Percentiles rank a stretch among this genome's conserved stretches.
phyloP scores from a whole-genome alignment of 2,113 vertebrate species.

The Microtus ochrogaster region DNA sequence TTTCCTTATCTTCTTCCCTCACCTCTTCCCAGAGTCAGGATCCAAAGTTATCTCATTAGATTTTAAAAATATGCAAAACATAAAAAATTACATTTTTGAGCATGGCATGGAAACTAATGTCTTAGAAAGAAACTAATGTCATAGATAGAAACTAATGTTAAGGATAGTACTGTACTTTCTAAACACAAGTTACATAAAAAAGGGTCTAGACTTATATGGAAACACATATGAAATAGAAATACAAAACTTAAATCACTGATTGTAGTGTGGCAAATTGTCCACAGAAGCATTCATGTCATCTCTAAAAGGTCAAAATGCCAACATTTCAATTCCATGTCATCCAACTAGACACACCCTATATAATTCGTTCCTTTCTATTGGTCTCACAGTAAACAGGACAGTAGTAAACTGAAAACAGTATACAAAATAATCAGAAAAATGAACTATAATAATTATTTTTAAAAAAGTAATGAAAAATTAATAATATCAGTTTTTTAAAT shows the following conservation, averaged over 20 bases:
- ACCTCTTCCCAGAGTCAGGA: not conserved
- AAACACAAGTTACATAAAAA: constrained; percentile 16
- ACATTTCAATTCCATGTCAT: not conserved
- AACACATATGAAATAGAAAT: constrained; percentile 23
- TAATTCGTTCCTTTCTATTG: not conserved
- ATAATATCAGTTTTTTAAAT: not conserved
- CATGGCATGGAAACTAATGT: constrained; percentile 38
- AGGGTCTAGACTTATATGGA: not conserved
- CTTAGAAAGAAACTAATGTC: constrained; percentile 48
- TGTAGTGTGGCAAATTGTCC: not conserved
- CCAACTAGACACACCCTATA: not conserved
- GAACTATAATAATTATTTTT: not conserved
- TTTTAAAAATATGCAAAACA: constrained; percentile 50
- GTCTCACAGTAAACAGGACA: not conserved
- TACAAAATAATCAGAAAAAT: not conserved
- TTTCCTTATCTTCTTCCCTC: not conserved
- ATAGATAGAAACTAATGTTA: constrained; percentile 51
- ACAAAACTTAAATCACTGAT: not conserved
- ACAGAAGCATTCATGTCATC: constrained; percentile 13
- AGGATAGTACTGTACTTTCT: constrained; percentile 37
- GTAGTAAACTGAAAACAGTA: not conserved
- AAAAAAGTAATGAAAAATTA: not conserved
- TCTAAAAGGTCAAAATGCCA: not conserved
- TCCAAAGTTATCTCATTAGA: constrained; percentile 64
- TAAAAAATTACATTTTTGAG: constrained; percentile 61